phyloP scores from a whole-genome alignment of 2,113 vertebrate species.

The Tyto alba region DNA sequence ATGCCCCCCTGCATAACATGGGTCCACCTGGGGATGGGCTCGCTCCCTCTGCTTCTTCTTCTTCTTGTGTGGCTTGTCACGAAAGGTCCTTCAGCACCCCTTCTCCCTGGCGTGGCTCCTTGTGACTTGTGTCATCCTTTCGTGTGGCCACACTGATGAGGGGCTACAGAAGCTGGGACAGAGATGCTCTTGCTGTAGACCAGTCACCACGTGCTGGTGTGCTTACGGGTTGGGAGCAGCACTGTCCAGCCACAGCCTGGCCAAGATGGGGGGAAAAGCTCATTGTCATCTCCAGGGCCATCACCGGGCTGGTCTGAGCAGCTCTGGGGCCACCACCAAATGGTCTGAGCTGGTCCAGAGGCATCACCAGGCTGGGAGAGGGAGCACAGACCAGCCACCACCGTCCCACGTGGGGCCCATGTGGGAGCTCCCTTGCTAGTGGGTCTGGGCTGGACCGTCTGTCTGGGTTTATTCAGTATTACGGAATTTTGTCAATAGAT shows the following conservation, averaged over 20 bases:
- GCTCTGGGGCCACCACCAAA: accelerated
- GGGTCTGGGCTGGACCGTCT: neutral
- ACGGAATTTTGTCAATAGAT: neutral
- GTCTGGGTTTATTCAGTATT: neutral
- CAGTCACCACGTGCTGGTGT: neutral
- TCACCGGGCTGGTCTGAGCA: neutral
- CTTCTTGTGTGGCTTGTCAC: neutral
- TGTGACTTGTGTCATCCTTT: neutral
- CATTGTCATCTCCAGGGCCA: neutral
- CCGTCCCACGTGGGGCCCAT: accelerated
- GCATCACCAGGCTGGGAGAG: neutral
- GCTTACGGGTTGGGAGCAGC: neutral
- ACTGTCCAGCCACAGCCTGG: neutral
- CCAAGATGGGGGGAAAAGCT: accelerated
- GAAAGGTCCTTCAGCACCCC: neutral
- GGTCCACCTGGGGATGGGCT: neutral
- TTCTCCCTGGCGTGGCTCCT: neutral
- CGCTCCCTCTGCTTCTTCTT: neutral
- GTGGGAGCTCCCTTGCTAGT: accelerated
- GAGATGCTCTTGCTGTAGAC: neutral
- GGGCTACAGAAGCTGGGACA: neutral
- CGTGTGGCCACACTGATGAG: neutral
- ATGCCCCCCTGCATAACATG: neutral
- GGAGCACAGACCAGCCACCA: neutral
- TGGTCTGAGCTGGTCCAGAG: neutral